A percentile compares a stretch with the other conserved stretches of the same genome.
phyloP scores from a whole-genome alignment of 2,888 invertebrate genomes.

The Clanis bilineata region DNA sequence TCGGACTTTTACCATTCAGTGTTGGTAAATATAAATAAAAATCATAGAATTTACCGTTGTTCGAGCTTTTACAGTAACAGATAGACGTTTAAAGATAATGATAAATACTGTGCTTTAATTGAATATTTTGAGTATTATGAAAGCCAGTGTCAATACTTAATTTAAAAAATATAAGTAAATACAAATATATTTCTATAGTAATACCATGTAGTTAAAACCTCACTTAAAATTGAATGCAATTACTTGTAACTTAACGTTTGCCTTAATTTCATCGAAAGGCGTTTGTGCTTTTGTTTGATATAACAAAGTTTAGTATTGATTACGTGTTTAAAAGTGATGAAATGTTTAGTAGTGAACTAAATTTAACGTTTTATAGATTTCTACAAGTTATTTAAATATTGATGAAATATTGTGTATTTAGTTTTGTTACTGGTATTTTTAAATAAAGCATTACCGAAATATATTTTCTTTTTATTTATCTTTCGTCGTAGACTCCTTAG shows the following conservation, averaged over 20 bases:
- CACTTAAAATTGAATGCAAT: not conserved
- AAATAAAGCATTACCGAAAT: not conserved
- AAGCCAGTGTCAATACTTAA: too few relatives aligned
- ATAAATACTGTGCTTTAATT: too few relatives aligned
- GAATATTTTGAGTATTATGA: too few relatives aligned
- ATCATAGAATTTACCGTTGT: too few relatives aligned
- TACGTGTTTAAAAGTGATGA: not conserved
- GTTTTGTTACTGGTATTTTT: slow-evolving; percentile 5
- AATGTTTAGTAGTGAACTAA: not conserved
- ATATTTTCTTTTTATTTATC: not conserved
- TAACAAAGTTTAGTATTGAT: not conserved
- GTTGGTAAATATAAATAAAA: too few relatives aligned
- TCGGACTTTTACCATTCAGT: too few relatives aligned
- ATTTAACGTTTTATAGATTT: slow-evolving; percentile 19
- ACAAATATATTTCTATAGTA: not conserved
- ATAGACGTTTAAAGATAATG: too few relatives aligned
- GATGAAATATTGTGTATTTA: not conserved
- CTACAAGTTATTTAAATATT: slow-evolving; percentile 13
- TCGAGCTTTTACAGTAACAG: too few relatives aligned
- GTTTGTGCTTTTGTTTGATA: not conserved
- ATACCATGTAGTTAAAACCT: not conserved
- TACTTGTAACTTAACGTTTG: not conserved
- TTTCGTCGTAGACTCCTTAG: too few relatives aligned
- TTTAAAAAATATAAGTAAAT: too few relatives aligned
- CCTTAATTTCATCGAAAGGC: not conserved